Evolutionary conservation across 92 coral and sea anemone genomes (phyloP), one percentile per base, ranked within the genome.

Genomic region (Zoanthus solanderi): DNA sequence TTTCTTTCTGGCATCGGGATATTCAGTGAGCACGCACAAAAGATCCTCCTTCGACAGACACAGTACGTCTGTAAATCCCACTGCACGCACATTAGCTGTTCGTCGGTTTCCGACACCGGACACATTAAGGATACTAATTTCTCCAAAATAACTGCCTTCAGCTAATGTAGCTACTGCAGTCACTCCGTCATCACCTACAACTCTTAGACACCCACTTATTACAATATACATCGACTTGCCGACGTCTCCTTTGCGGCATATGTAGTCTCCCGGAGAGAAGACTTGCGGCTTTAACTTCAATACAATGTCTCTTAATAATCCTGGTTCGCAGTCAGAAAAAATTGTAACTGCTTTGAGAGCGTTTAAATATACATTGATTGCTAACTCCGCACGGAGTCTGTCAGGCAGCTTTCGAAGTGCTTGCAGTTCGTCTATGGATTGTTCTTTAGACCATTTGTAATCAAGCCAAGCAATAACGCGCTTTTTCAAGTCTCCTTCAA

Each of bases 151-250:
- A 53, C 94, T 95, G 14, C 98, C 98, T 58, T 94, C 94, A 1
- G 93, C 78, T 7, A 95, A 90, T 6, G 94, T 94, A 9, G 98
- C 95, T 2, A 95, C 90, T 30, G 94, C 91, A 0, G 93, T 86
- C 63, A 88, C 76, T 14, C 90, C 88, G 32, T 89, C 97, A 71
- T 94, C 93, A 29, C 88, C 95, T 46, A 91, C 88, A 31, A 95
- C 97, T 72, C 90, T 93, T 28, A 95, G 94, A 67, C 94, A 83
- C 18, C 98, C 98, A 78, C 94, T 94, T 30, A 89, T 92, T 44
- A 95, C 95, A 57, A 95, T 88, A 84, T 95, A 95, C 98, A 95
- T 94, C 73, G 91, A 96, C 63, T 87, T 94, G 1, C 98, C 98
- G 28, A 93, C 93, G 30, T 95, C 98, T 6, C 98, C 98, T 42